A percentile compares a stretch with the other conserved stretches of the same genome.
These are phyloP conservation scores for Hetaerina titia DNA, from an alignment of 2,888 invertebrate species.

Conservation along the genomic window DNA sequence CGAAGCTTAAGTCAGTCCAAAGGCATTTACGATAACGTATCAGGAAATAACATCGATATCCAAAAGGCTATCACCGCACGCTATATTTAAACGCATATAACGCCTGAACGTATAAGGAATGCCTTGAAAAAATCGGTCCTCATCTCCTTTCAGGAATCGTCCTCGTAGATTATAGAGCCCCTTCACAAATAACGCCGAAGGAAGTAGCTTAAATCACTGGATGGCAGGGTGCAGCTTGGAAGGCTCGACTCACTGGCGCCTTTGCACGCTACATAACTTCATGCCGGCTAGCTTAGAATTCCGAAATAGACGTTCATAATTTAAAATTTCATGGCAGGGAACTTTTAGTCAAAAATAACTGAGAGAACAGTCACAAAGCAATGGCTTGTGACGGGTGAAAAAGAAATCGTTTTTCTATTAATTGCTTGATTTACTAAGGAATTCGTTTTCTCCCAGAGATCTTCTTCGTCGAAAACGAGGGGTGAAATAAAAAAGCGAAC, in stretches of 20 bases:
- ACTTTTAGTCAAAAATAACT: neutral
- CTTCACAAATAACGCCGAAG: conserved; percentile 18
- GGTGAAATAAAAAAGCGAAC: no score
- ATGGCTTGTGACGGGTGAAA: neutral
- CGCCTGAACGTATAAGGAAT: neutral
- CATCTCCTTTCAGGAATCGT: neutral
- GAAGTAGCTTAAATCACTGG: conserved; percentile 18
- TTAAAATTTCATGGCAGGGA: neutral
- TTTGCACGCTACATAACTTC: neutral
- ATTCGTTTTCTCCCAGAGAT: neutral
- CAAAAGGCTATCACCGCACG: neutral
- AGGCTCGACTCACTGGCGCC: neutral
- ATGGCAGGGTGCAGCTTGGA: conserved; percentile 23
- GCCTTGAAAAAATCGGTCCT: neutral
- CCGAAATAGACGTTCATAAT: neutral
- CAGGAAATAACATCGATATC: neutral
- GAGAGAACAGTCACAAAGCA: neutral
- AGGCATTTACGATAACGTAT: neutral
- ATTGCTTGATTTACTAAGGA: neutral
- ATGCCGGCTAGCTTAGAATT: neutral
- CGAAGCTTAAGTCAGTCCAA: neutral
- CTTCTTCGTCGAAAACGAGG: neutral
- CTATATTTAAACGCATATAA: neutral
- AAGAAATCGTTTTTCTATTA: neutral
- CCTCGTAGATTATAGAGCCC: neutral